phyloP scores from a whole-genome alignment of 2,888 invertebrate genomes.

The Chironomus tentans region DNA sequence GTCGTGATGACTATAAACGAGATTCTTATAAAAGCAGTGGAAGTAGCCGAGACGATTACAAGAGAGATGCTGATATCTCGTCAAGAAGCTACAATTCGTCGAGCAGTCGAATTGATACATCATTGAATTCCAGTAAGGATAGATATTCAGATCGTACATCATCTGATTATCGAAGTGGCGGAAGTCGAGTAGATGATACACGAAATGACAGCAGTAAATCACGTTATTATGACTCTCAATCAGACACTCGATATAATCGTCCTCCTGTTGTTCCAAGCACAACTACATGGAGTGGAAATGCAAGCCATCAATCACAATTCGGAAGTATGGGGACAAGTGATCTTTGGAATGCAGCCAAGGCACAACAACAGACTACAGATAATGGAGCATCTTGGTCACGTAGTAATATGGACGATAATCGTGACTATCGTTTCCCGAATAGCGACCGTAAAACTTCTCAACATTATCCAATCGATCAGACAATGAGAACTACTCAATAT shows the following conservation, averaged over 20 bases:
- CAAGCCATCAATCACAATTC: neutral
- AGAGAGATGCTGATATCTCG: slow-evolving; percentile 11
- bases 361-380: neutral
- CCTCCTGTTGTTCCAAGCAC: neutral
- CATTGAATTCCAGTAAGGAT: slow-evolving; percentile 9
- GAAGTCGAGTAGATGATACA: neutral
- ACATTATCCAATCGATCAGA: neutral
- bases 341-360: slow-evolving; percentile 4
- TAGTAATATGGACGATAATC: too few species aligned
- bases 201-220: neutral
- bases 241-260: neutral
- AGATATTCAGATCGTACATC: slow-evolving; percentile 31
- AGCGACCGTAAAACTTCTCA: neutral
- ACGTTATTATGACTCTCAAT: neutral
- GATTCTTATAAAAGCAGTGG: slow-evolving; percentile 28
- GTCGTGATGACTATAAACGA: slow-evolving; percentile 29
- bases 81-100: slow-evolving; percentile 19
- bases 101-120: slow-evolving; percentile 25
- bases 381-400: neutral
- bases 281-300: neutral
- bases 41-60: slow-evolving; percentile 35
- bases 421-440: neutral
- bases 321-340: neutral
- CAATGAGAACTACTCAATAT: neutral
- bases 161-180: slow-evolving; percentile 28